Evolutionary conservation across 2,113 vertebrate genomes (phyloP), one percentile per base, ranked within the genome.

Genomic region (Polypterus senegalus): DNA sequence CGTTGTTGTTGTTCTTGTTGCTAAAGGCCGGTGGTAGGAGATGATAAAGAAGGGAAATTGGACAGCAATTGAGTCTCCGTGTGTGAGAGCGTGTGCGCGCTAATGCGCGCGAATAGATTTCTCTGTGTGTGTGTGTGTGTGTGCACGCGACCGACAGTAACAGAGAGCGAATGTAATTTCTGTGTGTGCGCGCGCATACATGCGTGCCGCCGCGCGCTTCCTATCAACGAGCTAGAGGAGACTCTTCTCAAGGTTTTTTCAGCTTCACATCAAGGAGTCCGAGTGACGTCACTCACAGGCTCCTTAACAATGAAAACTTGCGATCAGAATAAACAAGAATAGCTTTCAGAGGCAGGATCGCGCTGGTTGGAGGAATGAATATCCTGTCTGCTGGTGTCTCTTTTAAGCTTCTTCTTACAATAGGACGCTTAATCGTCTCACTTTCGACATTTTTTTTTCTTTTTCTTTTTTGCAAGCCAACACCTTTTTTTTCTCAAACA

Each of bases 181-280:
- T 3, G 58, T 46, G 64, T n/a, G 52, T 58, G 61, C 7, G 45
- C 9, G 49, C 9, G 4, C 43, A 47, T 69, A 67, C 60, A 65
- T 63, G 70, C 66, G 60, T 48, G 67, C 64, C 67, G 70, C 65
- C 61, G 74, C 72, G 72, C 71, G 70, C 79, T 75, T 72, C 78
- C 84, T 86, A 84, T 81, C 86, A 82, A 90, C 88, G 85, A 83
- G 88, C 82, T 86, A 81, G 81, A 86, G 91, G 86, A 87, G 87
- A 86, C 87, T 88, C 86, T 87, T 85, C 89, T 85, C 90, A 80
- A 84, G 89, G 88, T 87, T 91, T 85, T 82, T 88, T 86, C 91
- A 81, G 90, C 88, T 84, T 85, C 91, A 86, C 87, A 92, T 93
- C 87, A 91, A 90, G 88, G 89, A 91, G 87, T 86, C 76, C 80